A percentile compares a stretch with the other conserved stretches of the same genome.
Evolutionary conservation across 2,797 vertebrate species (phyloP).

Genomic region (Chaetodon trifasciatus): DNA sequence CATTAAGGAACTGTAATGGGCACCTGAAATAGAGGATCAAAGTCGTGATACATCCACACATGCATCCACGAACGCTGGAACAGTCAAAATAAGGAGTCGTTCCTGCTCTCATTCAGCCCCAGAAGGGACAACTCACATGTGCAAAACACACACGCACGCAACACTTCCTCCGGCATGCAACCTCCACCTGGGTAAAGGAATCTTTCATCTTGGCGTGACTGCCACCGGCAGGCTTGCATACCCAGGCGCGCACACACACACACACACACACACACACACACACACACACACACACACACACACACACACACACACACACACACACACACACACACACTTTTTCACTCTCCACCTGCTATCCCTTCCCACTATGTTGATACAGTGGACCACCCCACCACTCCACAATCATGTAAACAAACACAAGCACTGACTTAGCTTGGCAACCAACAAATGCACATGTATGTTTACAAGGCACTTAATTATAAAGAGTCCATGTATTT

Average conservation of each 20-base stretch:
- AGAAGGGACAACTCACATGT: conserved; percentile 41
- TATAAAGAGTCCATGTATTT: conserved; percentile 49
- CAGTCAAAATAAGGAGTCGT: conserved; percentile 43
- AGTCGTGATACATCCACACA: conserved; percentile 39
- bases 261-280: conserved; percentile 6
- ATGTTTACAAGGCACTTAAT: conserved; percentile 56
- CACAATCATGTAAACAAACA: conserved; percentile 31
- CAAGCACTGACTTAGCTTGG: conserved; percentile 30
- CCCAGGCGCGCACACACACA: conserved; percentile 26
- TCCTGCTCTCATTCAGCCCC: conserved; percentile 52
- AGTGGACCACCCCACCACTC: conserved; percentile 26
- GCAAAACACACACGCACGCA: conserved; percentile 46
- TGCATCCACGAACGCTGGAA: conserved; percentile 23
- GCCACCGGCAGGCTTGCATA: conserved; percentile 61
- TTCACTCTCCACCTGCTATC: conserved; percentile 67
- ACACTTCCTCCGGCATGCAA: conserved; percentile 35
- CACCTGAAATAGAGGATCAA: conserved; percentile 60
- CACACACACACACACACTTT: conserved; percentile 1
- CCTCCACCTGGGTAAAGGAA: conserved; percentile 66
- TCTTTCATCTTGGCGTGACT: conserved; percentile 67
- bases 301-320: background rate
- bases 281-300: background rate
- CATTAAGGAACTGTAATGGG: conserved; percentile 52
- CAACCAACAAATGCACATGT: conserved; percentile 46
- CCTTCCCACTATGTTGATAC: conserved; percentile 27